Evolutionary conservation across 2,113 vertebrate genomes (phyloP).

Genomic region (Macroglossus sobrinus): DNA sequence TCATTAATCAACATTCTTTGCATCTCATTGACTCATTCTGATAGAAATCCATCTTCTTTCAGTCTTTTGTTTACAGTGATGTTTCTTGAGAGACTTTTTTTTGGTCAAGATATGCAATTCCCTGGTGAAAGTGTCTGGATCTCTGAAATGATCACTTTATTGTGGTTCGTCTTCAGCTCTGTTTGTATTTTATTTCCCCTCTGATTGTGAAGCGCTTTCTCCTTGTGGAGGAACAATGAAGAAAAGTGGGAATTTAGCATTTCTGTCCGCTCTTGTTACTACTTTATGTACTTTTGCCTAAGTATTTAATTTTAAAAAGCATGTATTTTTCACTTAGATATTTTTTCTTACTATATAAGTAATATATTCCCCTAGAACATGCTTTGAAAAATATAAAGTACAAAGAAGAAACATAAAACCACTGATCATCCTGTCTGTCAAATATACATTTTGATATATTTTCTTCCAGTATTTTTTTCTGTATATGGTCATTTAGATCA

Average conservation of each 20-base stretch:
- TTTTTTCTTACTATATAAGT: background rate
- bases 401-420: background rate
- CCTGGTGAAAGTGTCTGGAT: background rate
- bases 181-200: background rate
- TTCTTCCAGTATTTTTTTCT: background rate
- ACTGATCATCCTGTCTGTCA: background rate
- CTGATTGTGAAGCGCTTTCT: background rate
- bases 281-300: background rate
- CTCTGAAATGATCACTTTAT: background rate
- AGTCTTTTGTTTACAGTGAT: background rate
- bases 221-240: background rate
- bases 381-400: background rate
- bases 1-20: background rate
- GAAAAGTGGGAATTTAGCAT: background rate
- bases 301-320: background rate
- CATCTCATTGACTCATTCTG: background rate
- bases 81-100: background rate
- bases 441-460: background rate
- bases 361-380: background rate
- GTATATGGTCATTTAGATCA: background rate
- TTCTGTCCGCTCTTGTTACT: background rate
- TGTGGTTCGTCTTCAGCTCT: background rate
- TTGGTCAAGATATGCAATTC: background rate
- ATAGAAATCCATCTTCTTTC: background rate
- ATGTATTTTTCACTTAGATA: background rate